Conservation (phyloP, 1,140 invertebrate genomes). For the Holotrichia oblita region DNA sequence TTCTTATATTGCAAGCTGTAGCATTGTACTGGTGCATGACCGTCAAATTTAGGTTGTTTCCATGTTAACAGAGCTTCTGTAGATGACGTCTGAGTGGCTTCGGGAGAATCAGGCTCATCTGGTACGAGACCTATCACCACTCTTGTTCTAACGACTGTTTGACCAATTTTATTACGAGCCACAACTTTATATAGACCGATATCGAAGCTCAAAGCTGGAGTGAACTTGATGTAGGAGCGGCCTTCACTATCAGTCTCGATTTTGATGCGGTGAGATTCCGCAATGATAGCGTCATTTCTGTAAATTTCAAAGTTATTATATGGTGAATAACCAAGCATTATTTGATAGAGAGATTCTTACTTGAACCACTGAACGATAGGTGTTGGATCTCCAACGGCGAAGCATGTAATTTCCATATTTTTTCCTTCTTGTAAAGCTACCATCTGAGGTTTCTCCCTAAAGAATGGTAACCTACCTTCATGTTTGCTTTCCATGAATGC, state of each 20-base stretch:
- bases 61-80: slow-evolving; percentile 88
- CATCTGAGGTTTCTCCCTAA: slow-evolving; percentile 82
- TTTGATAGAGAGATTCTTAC: slow-evolving; percentile 57
- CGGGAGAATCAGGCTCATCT: slow-evolving; percentile 86
- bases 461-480: slow-evolving; percentile 81
- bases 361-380: slow-evolving; percentile 96
- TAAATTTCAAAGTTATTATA: not conserved
- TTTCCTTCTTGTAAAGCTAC: slow-evolving; percentile 83
- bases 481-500: slow-evolving; percentile 83
- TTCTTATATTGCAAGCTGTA: slow-evolving; percentile 86
- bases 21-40: slow-evolving; percentile 83
- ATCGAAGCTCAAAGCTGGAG: slow-evolving; percentile 80
- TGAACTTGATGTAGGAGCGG: slow-evolving; percentile 79
- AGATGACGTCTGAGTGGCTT: slow-evolving; percentile 82
- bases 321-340: not conserved
- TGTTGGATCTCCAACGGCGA: slow-evolving; percentile 88
- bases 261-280: slow-evolving; percentile 80
- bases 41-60: slow-evolving; percentile 83
- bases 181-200: slow-evolving; percentile 95
- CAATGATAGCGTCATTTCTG: slow-evolving; percentile 84
- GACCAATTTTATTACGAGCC: slow-evolving; percentile 85
- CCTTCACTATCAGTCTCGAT: slow-evolving; percentile 80
- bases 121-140: slow-evolving; percentile 80
- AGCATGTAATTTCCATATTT: slow-evolving; percentile 81
- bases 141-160: slow-evolving; percentile 77